Conservation (phyloP, 1,140 invertebrate species). For the Hycleus phaleratus region DNA sequence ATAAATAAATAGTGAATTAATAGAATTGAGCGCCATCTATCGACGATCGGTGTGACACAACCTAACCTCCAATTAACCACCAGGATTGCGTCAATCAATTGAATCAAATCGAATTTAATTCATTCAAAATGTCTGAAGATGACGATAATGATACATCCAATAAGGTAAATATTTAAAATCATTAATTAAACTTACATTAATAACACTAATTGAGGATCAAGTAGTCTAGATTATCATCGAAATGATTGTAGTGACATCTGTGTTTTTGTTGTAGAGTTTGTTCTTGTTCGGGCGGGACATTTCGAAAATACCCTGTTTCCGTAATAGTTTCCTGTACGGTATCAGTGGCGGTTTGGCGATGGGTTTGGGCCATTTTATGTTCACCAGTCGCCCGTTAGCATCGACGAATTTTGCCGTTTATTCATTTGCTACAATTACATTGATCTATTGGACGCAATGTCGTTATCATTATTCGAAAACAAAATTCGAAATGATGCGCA, state of each 20-base stretch:
- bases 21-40: no score
- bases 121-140: neutral
- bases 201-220: neutral
- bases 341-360: slow-evolving; percentile 48
- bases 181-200: neutral
- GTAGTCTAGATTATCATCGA: neutral
- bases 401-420: slow-evolving; percentile 47
- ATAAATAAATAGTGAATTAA: no score
- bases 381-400: slow-evolving; percentile 46
- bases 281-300: slow-evolving; percentile 53
- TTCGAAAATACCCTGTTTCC: slow-evolving; percentile 56
- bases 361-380: slow-evolving; percentile 50
- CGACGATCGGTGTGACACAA: no score
- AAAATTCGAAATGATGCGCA: slow-evolving; percentile 41
- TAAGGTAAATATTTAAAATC: neutral
- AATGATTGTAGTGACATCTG: neutral
- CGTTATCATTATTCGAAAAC: slow-evolving; percentile 44
- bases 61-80: no score
- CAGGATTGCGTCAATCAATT: no score
- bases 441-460: slow-evolving; percentile 48
- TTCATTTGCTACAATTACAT: slow-evolving; percentile 45
- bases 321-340: slow-evolving; percentile 53
- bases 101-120: neutral
- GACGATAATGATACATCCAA: neutral
- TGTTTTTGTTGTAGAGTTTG: slow-evolving; percentile 32